Conservation (phyloP, 1,140 invertebrate species). For the Hypothenemus hampei region DNA sequence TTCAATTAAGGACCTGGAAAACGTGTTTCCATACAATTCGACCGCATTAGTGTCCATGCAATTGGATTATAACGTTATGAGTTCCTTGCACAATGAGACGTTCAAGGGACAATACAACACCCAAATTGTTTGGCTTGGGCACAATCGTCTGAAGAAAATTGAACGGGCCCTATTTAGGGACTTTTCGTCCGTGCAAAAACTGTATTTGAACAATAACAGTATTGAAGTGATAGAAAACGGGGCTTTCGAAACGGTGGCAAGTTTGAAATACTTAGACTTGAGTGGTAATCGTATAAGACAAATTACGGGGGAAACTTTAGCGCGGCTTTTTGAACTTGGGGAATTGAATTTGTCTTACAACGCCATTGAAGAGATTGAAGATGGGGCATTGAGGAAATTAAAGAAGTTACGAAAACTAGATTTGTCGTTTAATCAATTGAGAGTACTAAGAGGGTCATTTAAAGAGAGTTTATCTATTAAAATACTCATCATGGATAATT, state of each 20-base stretch:
- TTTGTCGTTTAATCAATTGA: conserved; percentile 57
- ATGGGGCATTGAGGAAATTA: conserved; percentile 54
- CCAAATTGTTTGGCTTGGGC: conserved; percentile 80
- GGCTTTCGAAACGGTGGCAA: conserved; percentile 70
- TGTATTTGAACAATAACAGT: conserved; percentile 79
- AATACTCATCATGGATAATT: conserved; percentile 56
- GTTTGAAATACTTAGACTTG: conserved; percentile 71
- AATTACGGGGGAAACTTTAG: conserved; percentile 63
- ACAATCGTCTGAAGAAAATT: conserved; percentile 72
- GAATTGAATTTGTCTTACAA: conserved; percentile 62
- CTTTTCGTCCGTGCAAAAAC: conserved; percentile 64
- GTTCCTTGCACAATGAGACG: conserved; percentile 70
- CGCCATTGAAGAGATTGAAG: conserved; percentile 52
- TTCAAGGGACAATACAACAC: conserved; percentile 72
- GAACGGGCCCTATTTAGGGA: conserved; percentile 70
- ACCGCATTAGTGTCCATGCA: conserved; percentile 79
- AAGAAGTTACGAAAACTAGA: conserved; percentile 58
- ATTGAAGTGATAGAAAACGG: conserved; percentile 74
- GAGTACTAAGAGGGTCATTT: conserved; percentile 52
- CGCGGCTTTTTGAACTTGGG: conserved; percentile 62
- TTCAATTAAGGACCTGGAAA: conserved; percentile 67
- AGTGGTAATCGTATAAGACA: conserved; percentile 67
- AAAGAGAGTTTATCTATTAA: conserved; percentile 55
- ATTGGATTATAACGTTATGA: conserved; percentile 76
- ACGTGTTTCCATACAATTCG: conserved; percentile 70